Percentiles rank a stretch among this genome's conserved stretches.
Conservation (phyloP, 2,888 invertebrate species). For the Apamea monoglypha region DNA sequence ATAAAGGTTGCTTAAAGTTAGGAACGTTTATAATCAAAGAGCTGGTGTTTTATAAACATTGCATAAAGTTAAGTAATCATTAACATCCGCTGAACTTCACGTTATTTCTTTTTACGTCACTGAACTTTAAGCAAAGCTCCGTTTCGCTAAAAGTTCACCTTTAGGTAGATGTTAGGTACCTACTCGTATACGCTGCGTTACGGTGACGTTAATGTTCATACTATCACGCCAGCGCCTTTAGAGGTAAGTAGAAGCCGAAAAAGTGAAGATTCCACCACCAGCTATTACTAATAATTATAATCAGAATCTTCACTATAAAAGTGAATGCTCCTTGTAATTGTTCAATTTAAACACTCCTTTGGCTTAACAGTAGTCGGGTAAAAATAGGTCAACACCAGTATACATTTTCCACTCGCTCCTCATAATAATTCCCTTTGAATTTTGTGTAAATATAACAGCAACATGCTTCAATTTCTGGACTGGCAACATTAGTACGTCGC, state of each 20-base stretch:
- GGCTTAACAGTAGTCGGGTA: background rate
- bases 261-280: background rate
- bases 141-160: background rate
- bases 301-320: background rate
- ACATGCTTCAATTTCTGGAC: slow-evolving; percentile 61
- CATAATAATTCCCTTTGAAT: slow-evolving; percentile 32
- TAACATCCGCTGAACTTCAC: background rate
- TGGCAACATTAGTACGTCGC: slow-evolving; percentile 39
- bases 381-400: background rate
- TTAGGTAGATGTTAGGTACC: background rate
- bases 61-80: background rate
- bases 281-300: background rate
- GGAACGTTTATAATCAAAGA: background rate
- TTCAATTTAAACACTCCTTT: background rate
- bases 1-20: background rate
- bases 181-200: too few relatives aligned
- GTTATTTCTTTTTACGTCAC: background rate
- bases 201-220: background rate
- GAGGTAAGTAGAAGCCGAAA: background rate
- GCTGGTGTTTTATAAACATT: background rate
- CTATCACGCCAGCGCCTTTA: too few relatives aligned
- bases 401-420: slow-evolving; percentile 14
- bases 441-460: slow-evolving; percentile 48
- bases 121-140: background rate
- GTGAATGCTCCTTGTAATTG: background rate